Conservation (phyloP, 2,113 vertebrate species). For the Delphinapterus leucas region DNA sequence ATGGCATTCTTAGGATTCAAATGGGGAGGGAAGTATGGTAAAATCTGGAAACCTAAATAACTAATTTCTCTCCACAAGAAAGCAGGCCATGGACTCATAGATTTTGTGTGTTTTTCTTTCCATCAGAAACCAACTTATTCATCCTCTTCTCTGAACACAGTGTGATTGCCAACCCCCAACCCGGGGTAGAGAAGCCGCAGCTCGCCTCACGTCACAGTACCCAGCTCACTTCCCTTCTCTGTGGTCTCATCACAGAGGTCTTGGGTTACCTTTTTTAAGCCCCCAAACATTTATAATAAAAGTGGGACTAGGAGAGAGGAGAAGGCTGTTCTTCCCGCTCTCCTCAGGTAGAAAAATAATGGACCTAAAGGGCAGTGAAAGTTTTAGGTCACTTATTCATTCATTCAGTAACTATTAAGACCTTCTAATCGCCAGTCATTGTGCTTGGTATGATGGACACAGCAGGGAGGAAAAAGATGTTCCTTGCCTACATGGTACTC, state of each 20-base stretch:
- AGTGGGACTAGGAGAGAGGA: not conserved
- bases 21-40: not conserved
- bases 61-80: slow-evolving; percentile 35
- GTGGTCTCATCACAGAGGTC: not conserved
- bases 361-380: not conserved
- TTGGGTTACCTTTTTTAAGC: not conserved
- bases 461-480: not conserved
- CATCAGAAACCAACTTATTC: not conserved
- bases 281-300: slow-evolving; percentile 19
- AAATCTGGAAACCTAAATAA: slow-evolving; percentile 51
- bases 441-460: not conserved
- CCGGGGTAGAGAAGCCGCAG: not conserved
- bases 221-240: not conserved
- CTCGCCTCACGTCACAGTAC: accelerated
- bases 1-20: slow-evolving; percentile 64
- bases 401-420: not conserved
- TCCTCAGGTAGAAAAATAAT: not conserved
- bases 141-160: not conserved
- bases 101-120: not conserved
- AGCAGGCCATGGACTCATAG: not conserved
- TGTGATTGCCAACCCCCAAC: not conserved
- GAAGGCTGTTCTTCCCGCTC: not conserved
- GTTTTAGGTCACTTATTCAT: not conserved
- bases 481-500: not conserved
- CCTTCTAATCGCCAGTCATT: not conserved